phyloP scores from a whole-genome alignment of 2,113 vertebrate genomes.

The Taxidea taxus region DNA sequence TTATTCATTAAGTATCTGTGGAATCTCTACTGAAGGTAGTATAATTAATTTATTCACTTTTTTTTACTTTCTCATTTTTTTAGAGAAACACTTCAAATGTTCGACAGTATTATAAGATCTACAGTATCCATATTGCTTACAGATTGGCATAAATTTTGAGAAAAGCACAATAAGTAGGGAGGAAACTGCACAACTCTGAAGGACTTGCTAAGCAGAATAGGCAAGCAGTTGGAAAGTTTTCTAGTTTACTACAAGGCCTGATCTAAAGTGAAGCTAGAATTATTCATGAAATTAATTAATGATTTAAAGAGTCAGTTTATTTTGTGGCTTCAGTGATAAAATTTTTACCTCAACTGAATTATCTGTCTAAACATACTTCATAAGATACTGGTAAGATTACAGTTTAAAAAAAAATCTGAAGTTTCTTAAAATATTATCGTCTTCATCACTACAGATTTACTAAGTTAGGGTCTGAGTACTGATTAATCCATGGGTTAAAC shows the following conservation, averaged over 20 bases:
- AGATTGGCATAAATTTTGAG: not conserved
- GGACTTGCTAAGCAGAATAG: not conserved
- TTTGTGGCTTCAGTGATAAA: not conserved
- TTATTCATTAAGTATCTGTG: not conserved
- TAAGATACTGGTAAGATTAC: not conserved
- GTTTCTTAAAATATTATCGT: not conserved
- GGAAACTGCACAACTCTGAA: not conserved
- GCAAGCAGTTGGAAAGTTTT: not conserved
- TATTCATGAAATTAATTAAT: not conserved
- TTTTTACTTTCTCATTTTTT: not conserved
- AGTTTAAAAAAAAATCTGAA: not conserved
- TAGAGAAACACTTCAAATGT: not conserved
- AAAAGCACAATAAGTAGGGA: not conserved
- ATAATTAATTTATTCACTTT: not conserved
- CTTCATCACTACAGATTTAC: not conserved
- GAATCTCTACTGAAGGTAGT: not conserved
- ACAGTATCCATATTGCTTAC: not conserved
- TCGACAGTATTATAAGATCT: not conserved
- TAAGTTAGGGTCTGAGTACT: not conserved
- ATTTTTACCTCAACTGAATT: conserved; percentile 27
- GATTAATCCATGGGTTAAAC: not conserved
- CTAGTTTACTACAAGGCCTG: not conserved
- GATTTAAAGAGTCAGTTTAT: not conserved
- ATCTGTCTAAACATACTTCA: not conserved
- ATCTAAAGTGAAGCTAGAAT: not conserved